Evolutionary conservation across 2,888 invertebrate species (phyloP), one percentile per base, ranked within the genome.

Genomic region (Druceiella hillmani): DNA sequence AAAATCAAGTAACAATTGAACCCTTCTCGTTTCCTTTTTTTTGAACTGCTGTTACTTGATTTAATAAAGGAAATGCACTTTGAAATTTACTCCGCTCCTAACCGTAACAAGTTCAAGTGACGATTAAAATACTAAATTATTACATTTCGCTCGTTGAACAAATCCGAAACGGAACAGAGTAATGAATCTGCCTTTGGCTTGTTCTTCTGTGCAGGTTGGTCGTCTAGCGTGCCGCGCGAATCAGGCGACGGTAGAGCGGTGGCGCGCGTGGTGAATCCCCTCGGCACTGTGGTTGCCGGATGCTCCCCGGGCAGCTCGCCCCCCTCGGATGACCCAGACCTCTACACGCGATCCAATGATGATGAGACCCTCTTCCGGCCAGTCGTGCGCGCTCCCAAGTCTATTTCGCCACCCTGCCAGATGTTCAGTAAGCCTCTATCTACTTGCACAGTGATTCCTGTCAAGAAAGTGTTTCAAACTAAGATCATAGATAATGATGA

Each of bases 131-230:
- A 10, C 10, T 27, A 35, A 24, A 35, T 17, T 20, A n/a, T n/a
- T n/a, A n/a, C n/a, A n/a, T n/a, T n/a, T n/a, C n/a, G n/a, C n/a
- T n/a, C n/a, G n/a, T n/a, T n/a, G n/a, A n/a, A n/a, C n/a, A n/a
- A n/a, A n/a, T n/a, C n/a, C n/a, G n/a, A n/a, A n/a, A 31, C 17
- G 29, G 28, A 45, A 47, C 39, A 34, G 47, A 61, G 61, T 64
- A 60, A 59, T 59, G 49, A 73, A 66, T 79, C 79, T 81, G 86
- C 85, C 86, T 83, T 83, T 83, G 86, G 87, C 84, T 86, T 78
- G 47, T 50, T 49, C 79, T 79, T 79, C 76, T 79, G 81, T 80
- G 77, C 81, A 83, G 83, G 81, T 80, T 76, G 68, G 68, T 65
- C 62, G 57, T 61, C 61, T 59, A 27, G 62, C 58, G 58, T n/a